Percentiles rank a stretch among this genome's conserved stretches.
phyloP scores from a whole-genome alignment of 2,888 invertebrate genomes.

The Latheticus oryzae region DNA sequence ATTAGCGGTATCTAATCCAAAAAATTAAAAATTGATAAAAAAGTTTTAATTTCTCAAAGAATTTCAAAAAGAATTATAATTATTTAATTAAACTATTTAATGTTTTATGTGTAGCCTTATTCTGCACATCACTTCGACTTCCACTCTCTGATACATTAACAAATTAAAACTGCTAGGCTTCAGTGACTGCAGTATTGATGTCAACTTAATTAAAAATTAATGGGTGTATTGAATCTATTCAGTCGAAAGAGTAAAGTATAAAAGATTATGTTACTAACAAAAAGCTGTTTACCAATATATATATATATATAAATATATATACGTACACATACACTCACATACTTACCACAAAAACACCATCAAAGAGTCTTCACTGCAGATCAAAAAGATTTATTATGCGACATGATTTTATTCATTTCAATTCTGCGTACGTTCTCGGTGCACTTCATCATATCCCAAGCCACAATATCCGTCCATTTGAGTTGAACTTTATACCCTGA shows the following conservation, averaged over 20 bases:
- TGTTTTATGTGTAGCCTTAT: too few species aligned
- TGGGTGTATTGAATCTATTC: not conserved
- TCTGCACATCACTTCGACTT: too few species aligned
- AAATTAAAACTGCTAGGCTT: conserved; percentile 6
- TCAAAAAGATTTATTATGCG: conserved; percentile 45
- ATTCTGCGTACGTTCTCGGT: conserved; percentile 50
- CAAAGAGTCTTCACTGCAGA: conserved; percentile 36
- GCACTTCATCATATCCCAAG: conserved; percentile 58
- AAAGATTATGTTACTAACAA: too few species aligned
- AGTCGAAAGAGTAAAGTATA: conserved; percentile 1
- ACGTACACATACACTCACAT: not conserved
- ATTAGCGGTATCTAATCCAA: too few species aligned
- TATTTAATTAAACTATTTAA: too few species aligned
- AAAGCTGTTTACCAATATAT: conserved; percentile 10
- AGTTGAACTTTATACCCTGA: conserved; percentile 53
- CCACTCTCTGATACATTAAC: too few species aligned
- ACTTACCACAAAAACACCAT: conserved; percentile 36
- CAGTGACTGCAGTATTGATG: conserved; percentile 1
- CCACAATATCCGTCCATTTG: conserved; percentile 58
- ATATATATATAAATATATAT: too few species aligned
- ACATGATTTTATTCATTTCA: conserved; percentile 55
- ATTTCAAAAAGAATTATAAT: too few species aligned
- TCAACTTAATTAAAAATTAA: conserved; percentile 13
- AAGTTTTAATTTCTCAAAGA: too few species aligned
- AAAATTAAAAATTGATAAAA: too few species aligned